Conservation (phyloP, 2,888 invertebrate species). For the Tenodera sinensis region DNA sequence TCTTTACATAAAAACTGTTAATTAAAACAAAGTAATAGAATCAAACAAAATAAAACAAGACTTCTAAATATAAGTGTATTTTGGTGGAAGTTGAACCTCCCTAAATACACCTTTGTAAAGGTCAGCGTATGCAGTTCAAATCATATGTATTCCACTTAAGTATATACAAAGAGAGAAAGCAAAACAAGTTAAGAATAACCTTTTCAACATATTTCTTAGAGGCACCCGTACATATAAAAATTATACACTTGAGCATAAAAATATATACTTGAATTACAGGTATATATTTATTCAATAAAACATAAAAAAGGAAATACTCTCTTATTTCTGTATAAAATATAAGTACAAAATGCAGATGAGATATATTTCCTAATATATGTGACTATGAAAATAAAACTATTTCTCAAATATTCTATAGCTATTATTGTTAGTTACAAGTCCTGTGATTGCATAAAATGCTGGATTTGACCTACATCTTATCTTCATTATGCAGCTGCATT, state of each 20-base stretch:
- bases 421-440: not conserved
- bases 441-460: not conserved
- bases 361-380: not conserved
- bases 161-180: no score
- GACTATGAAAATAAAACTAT: not conserved
- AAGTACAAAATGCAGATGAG: not conserved
- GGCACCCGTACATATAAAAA: not conserved
- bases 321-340: not conserved
- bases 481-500: not conserved
- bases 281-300: not conserved
- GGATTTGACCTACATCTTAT: not conserved
- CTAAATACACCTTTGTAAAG: not conserved
- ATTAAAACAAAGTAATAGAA: no score
- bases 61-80: no score
- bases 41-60: no score
- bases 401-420: not conserved
- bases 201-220: not conserved
- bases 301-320: not conserved
- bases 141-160: not conserved
- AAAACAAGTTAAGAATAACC: not conserved
- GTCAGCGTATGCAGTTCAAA: not conserved
- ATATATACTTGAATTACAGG: not conserved
- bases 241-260: not conserved
- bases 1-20: no score
- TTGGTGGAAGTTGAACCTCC: no score